Evolutionary conservation across 2,888 invertebrate species (phyloP).

Genomic region (Dendrolimus houi): DNA sequence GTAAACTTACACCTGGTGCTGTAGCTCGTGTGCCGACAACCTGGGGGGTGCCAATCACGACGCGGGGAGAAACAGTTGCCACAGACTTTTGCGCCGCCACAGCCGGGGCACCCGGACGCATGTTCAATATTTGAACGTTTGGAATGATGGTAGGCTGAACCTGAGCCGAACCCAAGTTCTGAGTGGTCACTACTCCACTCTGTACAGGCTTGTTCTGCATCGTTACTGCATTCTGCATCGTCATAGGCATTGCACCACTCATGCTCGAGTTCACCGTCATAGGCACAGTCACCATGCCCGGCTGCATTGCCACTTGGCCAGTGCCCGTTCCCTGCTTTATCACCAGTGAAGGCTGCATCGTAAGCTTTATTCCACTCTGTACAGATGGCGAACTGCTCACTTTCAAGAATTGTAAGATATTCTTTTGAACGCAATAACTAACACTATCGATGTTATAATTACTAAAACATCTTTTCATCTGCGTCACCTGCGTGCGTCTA

Average conservation of each 20-base stretch:
- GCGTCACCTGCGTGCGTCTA: too few species aligned
- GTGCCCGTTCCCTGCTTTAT: conserved; percentile 58
- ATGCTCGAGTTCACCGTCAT: conserved; percentile 79
- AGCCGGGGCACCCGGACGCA: conserved; percentile 83
- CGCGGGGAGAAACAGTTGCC: conserved; percentile 85
- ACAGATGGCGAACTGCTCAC: too few species aligned
- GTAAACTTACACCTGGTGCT: conserved; percentile 82
- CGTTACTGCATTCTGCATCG: conserved; percentile 77
- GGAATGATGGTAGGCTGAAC: conserved; percentile 80
- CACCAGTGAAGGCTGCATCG: conserved; percentile 65
- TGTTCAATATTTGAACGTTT: conserved; percentile 91
- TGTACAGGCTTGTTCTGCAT: conserved; percentile 72
- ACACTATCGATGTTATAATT: too few species aligned
- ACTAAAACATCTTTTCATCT: too few species aligned
- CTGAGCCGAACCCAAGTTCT: conserved; percentile 78
- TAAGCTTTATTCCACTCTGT: neutral
- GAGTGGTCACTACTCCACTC: conserved; percentile 74
- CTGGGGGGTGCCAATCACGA: conserved; percentile 89
- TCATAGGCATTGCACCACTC: conserved; percentile 77
- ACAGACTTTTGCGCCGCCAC: conserved; percentile 85
- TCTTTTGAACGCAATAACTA: too few species aligned
- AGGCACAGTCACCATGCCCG: conserved; percentile 79
- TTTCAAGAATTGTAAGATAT: too few species aligned
- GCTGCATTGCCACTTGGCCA: conserved; percentile 59
- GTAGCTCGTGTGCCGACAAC: conserved; percentile 89